Percentiles rank a stretch among this genome's conserved stretches.
phyloP scores from a whole-genome alignment of 2,888 invertebrate genomes.

The Ectobius pallidus region DNA sequence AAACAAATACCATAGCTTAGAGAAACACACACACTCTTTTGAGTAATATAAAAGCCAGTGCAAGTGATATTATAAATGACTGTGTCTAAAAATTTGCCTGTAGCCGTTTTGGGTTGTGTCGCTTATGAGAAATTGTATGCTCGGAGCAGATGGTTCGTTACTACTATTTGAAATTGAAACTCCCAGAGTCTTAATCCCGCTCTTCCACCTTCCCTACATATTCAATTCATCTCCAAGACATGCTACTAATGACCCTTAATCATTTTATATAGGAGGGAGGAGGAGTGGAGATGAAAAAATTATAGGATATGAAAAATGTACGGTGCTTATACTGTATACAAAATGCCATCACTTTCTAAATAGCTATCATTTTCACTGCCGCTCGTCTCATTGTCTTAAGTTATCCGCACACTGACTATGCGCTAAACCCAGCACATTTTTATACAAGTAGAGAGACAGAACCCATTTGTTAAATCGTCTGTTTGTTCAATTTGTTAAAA shows the following conservation, averaged over 20 bases:
- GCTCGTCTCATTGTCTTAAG: not conserved
- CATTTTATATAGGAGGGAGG: conserved; percentile 17
- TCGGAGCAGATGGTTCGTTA: conserved; percentile 36
- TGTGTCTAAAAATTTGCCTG: conserved; percentile 38
- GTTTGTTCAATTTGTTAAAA: no score
- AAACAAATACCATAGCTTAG: conserved; percentile 7
- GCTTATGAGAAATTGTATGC: conserved; percentile 37
- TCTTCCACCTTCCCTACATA: conserved; percentile 27
- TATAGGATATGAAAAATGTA: conserved; percentile 37
- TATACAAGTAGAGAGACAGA: no score
- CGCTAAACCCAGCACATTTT: no score
- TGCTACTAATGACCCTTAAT: conserved; percentile 42
- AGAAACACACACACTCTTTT: not conserved
- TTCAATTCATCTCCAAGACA: conserved; percentile 41
- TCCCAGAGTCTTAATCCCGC: conserved; percentile 12
- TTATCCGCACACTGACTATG: conserved; percentile 8
- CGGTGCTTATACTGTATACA: conserved; percentile 19
- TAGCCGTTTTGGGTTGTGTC: conserved; percentile 30
- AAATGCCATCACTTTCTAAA: conserved; percentile 18
- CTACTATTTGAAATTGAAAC: conserved; percentile 35
- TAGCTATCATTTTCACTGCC: conserved; percentile 8
- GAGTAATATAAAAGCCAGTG: conserved; percentile 5
- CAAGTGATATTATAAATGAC: conserved; percentile 36
- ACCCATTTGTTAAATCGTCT: no score
- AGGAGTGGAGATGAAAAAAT: not conserved